Base-by-base conservation (phyloP, 2,113 vertebrate genomes). In the Edolisoma coerulescens region DNA sequence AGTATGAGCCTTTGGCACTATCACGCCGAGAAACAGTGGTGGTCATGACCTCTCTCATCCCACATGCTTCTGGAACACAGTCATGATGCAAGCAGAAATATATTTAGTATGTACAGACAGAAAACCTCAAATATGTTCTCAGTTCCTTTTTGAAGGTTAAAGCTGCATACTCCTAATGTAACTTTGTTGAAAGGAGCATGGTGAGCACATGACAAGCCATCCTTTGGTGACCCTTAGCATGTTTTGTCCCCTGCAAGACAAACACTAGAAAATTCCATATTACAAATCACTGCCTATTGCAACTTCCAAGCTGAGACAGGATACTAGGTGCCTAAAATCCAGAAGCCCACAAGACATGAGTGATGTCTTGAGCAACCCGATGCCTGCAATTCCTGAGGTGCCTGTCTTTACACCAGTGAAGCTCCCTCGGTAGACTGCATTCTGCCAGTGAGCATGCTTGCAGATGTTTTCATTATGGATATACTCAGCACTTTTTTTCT, bases 61-160 rank as follows among this genome's bases (percentile, higher is more conserved):
- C 47, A 26, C 47, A 35, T 6, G 10, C 64, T 84, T 84, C 91
- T 92, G 54, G 59, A 88, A 77, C 71, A 81, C 39, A 4, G 9
- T 54, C 86, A 47, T 23, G 44, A 74, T 84, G 52, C 60, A 87
- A 93, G 74, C 81, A 93, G 33, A 90, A 92, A 78, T 95, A 93
- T 91, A 92, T 92, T 95, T 95, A 96, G 94, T 65, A 67, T 42
- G 93, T 73, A 79, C 87, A 87, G 89, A 93, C 94, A 94, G 70
- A 89, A 95, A 91, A 85, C 89, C 74, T 93, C 94, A 94, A 81
- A 87, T 91, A 71, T 68, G 35, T 68, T 94, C 87, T 96, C 81
- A 61, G 87, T 95, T 97, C 94, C 94, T 85, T 85, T 35, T 87
- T 87, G 53, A 69, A 49, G 32, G 16, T 37, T 77, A 50, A 95